A percentile compares a stretch with the other conserved stretches of the same genome.
phyloP scores from a whole-genome alignment of 1,140 invertebrate species.

The Drosophila chauvacae region DNA sequence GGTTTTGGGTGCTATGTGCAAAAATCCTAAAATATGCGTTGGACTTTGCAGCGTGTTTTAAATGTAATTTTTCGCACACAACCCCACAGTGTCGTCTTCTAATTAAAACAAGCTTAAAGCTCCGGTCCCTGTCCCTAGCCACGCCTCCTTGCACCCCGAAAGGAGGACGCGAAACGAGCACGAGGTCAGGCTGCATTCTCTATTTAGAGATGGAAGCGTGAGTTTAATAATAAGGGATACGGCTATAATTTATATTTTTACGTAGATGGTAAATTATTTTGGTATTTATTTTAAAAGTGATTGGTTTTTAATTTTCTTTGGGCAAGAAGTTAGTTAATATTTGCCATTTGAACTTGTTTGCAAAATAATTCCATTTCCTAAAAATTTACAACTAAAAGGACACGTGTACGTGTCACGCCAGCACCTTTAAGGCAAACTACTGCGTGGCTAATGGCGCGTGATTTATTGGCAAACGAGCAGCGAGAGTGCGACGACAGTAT shows the following conservation, averaged over 20 bases:
- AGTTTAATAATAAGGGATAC: background rate
- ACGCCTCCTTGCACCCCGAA: slow-evolving; percentile 32
- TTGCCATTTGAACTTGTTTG: background rate
- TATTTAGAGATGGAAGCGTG: slow-evolving; percentile 8
- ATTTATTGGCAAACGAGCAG: slow-evolving; percentile 72
- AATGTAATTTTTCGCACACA: slow-evolving; percentile 74
- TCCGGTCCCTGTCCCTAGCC: slow-evolving; percentile 19
- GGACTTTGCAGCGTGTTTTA: slow-evolving; percentile 67
- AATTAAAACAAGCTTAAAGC: slow-evolving; percentile 83
- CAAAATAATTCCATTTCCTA: background rate
- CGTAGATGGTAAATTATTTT: background rate
- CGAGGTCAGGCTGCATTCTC: slow-evolving; percentile 52
- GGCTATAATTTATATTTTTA: background rate
- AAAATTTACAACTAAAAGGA: background rate
- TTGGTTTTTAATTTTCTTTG: too few relatives aligned
- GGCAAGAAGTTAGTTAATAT: too few relatives aligned
- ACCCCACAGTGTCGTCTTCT: slow-evolving; percentile 60
- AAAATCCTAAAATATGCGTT: slow-evolving; percentile 82
- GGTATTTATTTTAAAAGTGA: background rate
- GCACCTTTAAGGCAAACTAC: slow-evolving; percentile 29
- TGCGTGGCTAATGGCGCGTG: slow-evolving; percentile 73
- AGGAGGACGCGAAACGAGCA: slow-evolving; percentile 49
- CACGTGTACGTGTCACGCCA: slow-evolving; percentile 27
- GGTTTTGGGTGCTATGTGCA: slow-evolving; percentile 6
- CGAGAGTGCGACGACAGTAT: slow-evolving; percentile 54